Evolutionary conservation across 2,113 vertebrate genomes (phyloP), one percentile per base, ranked within the genome.

Genomic region (Lipotes vexillifer): DNA sequence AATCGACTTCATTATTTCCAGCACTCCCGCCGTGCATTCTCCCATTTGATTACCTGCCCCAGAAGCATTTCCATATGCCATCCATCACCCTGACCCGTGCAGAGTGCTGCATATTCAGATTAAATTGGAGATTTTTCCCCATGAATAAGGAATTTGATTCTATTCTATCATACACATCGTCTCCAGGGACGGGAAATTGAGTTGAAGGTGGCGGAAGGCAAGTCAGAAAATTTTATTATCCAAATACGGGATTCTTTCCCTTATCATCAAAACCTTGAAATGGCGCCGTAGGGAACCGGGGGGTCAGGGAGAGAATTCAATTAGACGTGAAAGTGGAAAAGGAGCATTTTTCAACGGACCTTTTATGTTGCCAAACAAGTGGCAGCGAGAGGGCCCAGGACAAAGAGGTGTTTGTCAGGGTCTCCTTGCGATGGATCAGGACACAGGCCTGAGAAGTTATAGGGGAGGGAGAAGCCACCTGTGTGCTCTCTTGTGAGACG

Each of bases 91-190:
- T 97, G 98, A 98, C 98, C 98, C 92, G 95, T 92, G 97, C 97
- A 97, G 98, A 98, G 98, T 97, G 98, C 98, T 98, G 98, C 98
- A 98, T 98, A 98, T 99, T 98, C 98, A 98, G 98, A 98, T 98
- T 98, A 98, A 98, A 99, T 98, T 98, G 98, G 98, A 98, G 98
- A 98, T 98, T 98, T 97, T 98, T 97, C 41, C 81, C 98, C 98
- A 98, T 98, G 98, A 98, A 99, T 99, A 98, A 98, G 97, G 97
- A 98, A 98, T 98, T 98, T 97, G 98, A 98, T 99, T 98, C 98
- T 97, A 91, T 98, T 98, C 98, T 98, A 49, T 98, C 98, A 98
- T 98, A 98, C 97, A 98, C 98, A 97, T 97, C 20, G 55, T 93
- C 98, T 98, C 98, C 83, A 41, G 98, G 98, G 98, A 98, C 78